A percentile compares a stretch with the other conserved stretches of the same genome.
Conservation (phyloP, 1,140 invertebrate species). For the Drosophila bocqueti region DNA sequence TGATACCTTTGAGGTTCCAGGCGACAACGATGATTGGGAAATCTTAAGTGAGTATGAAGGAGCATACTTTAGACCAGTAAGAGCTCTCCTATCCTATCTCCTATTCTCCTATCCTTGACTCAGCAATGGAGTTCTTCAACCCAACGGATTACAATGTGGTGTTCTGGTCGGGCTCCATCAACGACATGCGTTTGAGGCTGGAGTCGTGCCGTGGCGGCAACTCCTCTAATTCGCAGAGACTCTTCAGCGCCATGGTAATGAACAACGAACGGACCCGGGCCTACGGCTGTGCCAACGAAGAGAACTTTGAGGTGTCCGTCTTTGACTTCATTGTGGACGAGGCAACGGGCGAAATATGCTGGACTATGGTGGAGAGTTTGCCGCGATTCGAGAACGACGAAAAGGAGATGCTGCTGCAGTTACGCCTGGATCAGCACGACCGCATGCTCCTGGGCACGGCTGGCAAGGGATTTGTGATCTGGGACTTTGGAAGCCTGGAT, state of each 20-base stretch:
- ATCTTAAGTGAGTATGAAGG: slow-evolving; percentile 87
- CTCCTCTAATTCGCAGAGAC: slow-evolving; percentile 89
- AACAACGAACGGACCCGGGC: slow-evolving; percentile 87
- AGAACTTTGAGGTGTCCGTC: slow-evolving; percentile 86
- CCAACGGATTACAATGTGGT: slow-evolving; percentile 90
- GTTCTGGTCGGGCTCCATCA: slow-evolving; percentile 92
- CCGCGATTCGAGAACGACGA: slow-evolving; percentile 89
- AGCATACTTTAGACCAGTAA: too few relatives aligned
- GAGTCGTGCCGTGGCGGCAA: slow-evolving; percentile 87
- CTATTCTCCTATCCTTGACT: background rate
- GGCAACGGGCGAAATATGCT: slow-evolving; percentile 86
- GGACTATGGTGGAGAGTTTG: slow-evolving; percentile 88
- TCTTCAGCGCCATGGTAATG: slow-evolving; percentile 90
- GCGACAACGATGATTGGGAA: slow-evolving; percentile 88
- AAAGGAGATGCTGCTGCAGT: slow-evolving; percentile 91
- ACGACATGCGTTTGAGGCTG: slow-evolving; percentile 89
- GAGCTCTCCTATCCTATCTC: too few relatives aligned
- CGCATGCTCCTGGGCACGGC: slow-evolving; percentile 92
- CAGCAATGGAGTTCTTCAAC: slow-evolving; percentile 90
- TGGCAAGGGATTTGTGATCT: slow-evolving; percentile 92
- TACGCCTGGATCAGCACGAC: slow-evolving; percentile 92
- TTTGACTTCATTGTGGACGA: slow-evolving; percentile 66
- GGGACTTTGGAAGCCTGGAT: slow-evolving; percentile 87
- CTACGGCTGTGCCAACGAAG: slow-evolving; percentile 87
- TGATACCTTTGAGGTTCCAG: slow-evolving; percentile 87